Evolutionary conservation across 2,888 invertebrate species (phyloP).

Genomic region (Calameuta pallipes): DNA sequence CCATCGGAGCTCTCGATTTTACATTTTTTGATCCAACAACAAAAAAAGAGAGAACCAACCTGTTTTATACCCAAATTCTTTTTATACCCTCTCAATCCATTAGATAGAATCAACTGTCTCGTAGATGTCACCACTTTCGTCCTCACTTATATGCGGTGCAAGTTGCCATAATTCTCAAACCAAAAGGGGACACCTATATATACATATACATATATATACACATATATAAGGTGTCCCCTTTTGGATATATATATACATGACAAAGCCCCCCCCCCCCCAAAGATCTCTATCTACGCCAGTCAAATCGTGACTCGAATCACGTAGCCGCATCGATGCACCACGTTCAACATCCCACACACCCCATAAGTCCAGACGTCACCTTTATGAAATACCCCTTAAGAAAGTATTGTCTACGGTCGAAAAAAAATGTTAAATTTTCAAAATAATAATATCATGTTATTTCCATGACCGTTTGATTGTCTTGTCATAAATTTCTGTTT

Average conservation of each 20-base stretch:
- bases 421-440: background rate
- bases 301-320: background rate
- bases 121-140: background rate
- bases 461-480: background rate
- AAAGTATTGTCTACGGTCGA: background rate
- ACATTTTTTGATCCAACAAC: background rate
- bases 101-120: background rate
- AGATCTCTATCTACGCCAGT: background rate
- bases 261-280: background rate
- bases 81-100: background rate
- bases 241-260: too few relatives aligned
- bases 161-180: background rate
- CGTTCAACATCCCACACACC: background rate
- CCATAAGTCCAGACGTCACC: background rate
- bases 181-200: background rate
- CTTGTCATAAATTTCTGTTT: background rate
- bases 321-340: background rate
- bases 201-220: background rate
- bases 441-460: background rate
- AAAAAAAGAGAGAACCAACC: background rate
- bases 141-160: background rate
- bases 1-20: background rate
- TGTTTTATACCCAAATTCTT: background rate
- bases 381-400: background rate
- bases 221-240: too few relatives aligned